phyloP scores from a whole-genome alignment of 1,140 invertebrate genomes.

The Atta colombica region DNA sequence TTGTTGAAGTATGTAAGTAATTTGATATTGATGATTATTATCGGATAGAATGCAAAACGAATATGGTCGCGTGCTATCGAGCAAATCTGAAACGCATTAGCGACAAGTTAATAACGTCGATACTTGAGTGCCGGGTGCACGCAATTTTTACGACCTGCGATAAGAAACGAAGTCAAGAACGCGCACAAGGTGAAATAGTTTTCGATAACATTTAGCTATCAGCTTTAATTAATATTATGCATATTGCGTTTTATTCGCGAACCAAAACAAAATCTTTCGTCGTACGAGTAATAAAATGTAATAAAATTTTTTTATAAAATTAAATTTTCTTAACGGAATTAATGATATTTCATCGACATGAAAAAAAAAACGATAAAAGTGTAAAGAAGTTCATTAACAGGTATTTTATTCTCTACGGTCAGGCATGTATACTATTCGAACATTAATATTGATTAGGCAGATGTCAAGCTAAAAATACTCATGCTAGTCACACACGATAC shows the following conservation, averaged over 20 bases:
- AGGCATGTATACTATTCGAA: conserved; percentile 43
- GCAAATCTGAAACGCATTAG: conserved; percentile 36
- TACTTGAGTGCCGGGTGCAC: conserved; percentile 3
- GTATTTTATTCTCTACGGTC: conserved; percentile 40
- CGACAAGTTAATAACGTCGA: conserved; percentile 49
- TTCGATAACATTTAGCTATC: conserved; percentile 48
- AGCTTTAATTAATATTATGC: conserved; percentile 21
- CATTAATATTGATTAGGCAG: conserved; percentile 74
- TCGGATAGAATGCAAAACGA: conserved; percentile 1
- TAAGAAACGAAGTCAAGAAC: conserved; percentile 64
- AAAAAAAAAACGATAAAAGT: not conserved
- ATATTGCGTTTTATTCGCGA: not conserved
- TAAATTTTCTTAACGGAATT: not conserved
- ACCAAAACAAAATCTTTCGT: not conserved
- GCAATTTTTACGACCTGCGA: conserved; percentile 52
- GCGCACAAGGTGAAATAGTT: conserved; percentile 35
- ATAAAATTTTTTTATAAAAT: not conserved
- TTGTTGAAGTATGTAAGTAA: not conserved
- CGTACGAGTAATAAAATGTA: not conserved
- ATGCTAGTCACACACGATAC: conserved; percentile 56
- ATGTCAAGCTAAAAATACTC: conserved; percentile 7
- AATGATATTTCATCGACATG: not conserved
- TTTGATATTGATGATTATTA: not conserved
- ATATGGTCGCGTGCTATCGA: conserved; percentile 7
- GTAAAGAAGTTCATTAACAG: conserved; percentile 21